Evolutionary conservation across 2,113 vertebrate species (phyloP), one percentile per base, ranked within the genome.

Genomic region (Oreotrochilus melanogaster): DNA sequence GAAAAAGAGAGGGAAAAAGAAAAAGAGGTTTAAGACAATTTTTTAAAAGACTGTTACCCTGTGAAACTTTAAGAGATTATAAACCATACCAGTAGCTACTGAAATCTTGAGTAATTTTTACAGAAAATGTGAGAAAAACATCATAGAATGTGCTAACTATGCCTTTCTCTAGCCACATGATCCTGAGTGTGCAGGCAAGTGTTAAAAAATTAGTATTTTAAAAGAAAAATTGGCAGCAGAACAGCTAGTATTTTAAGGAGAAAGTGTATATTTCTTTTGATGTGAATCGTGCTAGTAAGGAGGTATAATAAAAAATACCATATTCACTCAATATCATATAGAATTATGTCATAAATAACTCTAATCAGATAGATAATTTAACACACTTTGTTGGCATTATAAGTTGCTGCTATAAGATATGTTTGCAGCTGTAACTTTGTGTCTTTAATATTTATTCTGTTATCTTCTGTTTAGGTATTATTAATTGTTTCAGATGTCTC

Each of bases 51-150:
- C 43, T 88, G 18, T 45, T 86, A 27, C 86, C 51, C 71, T 86
- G 27, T 90, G 79, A 83, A 95, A 80, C 60, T 94, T 94, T 54
- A 78, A 78, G 28, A 71, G 71, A 72, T 90, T 92, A 71, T 90
- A 96, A 88, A 88, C 30, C 18, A 9, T 71, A 56, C 83, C 75
- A n/a, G 33, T 66, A 90, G 75, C 67, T 96, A 60, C 86, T 74
- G 47, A 83, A 93, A 80, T 84, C 72, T 94, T 88, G 64, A 91
- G 35, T 64, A 51, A 16, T 88, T 94, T 90, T 86, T 88, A 58
- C 56, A 78, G 72, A 83, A 93, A 94, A 93, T 96, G 88, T 84
- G 82, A 94, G 75, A 74, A 95, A 93, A 90, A n/a, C 39, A 93
- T 86, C 75, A 90, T 43, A 71, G 86, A 93, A 80, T 93, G 37